Conservation (phyloP, 2,113 vertebrate genomes). For the Cairina moschata region DNA sequence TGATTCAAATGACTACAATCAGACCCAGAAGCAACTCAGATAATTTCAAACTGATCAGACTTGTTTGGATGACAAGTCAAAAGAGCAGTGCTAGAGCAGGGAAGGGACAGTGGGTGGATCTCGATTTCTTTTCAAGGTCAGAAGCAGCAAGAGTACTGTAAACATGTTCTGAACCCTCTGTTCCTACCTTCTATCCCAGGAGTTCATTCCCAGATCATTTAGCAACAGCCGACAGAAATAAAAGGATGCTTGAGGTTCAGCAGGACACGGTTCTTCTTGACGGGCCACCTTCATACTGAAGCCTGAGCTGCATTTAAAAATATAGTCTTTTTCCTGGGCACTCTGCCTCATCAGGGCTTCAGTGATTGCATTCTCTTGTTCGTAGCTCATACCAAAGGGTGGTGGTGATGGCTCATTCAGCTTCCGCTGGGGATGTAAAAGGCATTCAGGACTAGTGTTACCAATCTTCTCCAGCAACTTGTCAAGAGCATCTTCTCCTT, state of each 20-base stretch:
- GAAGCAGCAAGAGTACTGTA: not conserved
- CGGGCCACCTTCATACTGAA: conserved; percentile 72
- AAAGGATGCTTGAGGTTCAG: conserved; percentile 90
- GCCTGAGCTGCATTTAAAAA: conserved; percentile 73
- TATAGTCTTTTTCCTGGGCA: conserved; percentile 82
- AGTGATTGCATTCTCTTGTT: conserved; percentile 86
- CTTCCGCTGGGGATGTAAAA: conserved; percentile 82
- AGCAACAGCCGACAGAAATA: conserved; percentile 94
- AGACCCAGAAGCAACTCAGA: not conserved
- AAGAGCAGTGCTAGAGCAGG: not conserved
- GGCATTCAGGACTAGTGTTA: conserved; percentile 91
- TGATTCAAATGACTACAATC: fast-evolving
- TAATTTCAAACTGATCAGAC: not conserved
- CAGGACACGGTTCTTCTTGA: conserved; percentile 81
- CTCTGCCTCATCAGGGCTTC: conserved; percentile 86
- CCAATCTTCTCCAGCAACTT: conserved; percentile 88
- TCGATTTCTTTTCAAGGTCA: not conserved
- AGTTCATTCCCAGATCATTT: conserved; percentile 96
- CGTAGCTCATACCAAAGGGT: conserved; percentile 86
- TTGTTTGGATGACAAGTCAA: not conserved
- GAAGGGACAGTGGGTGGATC: not conserved
- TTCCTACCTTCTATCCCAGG: conserved; percentile 95
- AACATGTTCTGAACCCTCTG: not conserved
- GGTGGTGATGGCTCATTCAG: conserved; percentile 89
- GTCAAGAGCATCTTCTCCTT: conserved; percentile 86